phyloP scores from a whole-genome alignment of 2,113 vertebrate genomes.

The Rhinolophus ferrumequinum region DNA sequence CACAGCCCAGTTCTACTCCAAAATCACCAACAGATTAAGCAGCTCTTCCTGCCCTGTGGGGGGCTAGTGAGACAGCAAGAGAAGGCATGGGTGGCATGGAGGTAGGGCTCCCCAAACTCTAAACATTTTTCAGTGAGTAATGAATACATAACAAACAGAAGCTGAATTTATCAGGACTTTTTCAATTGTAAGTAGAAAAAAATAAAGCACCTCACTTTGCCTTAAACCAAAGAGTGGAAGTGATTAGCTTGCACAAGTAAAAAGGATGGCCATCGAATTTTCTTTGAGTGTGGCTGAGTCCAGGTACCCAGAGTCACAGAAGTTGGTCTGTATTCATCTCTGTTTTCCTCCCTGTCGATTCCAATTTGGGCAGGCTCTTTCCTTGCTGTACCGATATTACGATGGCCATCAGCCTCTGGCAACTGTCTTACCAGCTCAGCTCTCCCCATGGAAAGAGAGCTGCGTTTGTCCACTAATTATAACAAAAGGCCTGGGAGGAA shows the following conservation, averaged over 20 bases:
- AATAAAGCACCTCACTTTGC: neutral
- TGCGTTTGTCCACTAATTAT: neutral
- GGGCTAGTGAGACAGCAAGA: neutral
- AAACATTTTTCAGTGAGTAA: neutral
- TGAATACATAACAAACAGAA: neutral
- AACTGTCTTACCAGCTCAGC: neutral
- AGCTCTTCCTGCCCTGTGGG: neutral
- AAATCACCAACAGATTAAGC: neutral
- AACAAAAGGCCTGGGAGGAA: neutral
- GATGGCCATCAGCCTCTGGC: neutral
- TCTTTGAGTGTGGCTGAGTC: neutral
- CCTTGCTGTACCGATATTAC: neutral
- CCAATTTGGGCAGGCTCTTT: neutral
- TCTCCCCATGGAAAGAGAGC: neutral
- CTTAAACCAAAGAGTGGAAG: neutral
- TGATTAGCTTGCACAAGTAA: neutral
- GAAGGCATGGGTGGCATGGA: neutral
- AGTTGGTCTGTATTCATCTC: neutral
- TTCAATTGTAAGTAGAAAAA: neutral
- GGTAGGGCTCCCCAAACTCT: neutral
- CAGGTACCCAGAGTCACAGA: no score
- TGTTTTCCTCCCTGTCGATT: neutral
- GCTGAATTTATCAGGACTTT: neutral
- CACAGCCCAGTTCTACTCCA: neutral
- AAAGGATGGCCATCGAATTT: neutral